phyloP scores from a whole-genome alignment of 2,113 vertebrate genomes.

The Lophius piscatorius region DNA sequence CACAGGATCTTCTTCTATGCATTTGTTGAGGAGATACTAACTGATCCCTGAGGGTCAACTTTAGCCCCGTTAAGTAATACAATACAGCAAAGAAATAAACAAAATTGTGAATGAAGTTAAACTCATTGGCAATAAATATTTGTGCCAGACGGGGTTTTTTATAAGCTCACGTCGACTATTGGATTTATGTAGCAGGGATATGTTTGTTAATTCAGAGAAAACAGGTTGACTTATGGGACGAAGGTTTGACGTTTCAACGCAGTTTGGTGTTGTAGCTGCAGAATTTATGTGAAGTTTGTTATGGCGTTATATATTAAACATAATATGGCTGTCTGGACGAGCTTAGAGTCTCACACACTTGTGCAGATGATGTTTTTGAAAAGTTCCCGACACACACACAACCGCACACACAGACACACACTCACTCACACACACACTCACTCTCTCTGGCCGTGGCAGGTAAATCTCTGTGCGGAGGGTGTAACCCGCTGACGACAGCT shows the following conservation, averaged over 20 bases:
- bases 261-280: neutral
- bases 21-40: no score
- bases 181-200: neutral
- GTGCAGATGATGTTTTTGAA: neutral
- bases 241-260: neutral
- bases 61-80: neutral
- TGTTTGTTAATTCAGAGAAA: neutral
- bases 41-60: neutral
- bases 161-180: neutral
- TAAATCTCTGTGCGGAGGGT: slow-evolving; percentile 13
- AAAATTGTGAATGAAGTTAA: neutral
- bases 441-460: neutral
- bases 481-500: slow-evolving; percentile 13
- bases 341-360: neutral
- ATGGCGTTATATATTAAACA: neutral
- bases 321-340: neutral
- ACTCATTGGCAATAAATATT: neutral
- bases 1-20: no score
- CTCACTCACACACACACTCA: neutral
- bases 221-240: neutral
- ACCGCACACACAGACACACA: neutral
- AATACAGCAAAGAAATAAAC: neutral
- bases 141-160: neutral
- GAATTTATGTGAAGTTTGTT: neutral
- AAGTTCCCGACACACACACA: neutral